These are phyloP conservation scores for Morpho helenor DNA, from an alignment of 2,888 invertebrate genomes.

Conservation along the genomic window DNA sequence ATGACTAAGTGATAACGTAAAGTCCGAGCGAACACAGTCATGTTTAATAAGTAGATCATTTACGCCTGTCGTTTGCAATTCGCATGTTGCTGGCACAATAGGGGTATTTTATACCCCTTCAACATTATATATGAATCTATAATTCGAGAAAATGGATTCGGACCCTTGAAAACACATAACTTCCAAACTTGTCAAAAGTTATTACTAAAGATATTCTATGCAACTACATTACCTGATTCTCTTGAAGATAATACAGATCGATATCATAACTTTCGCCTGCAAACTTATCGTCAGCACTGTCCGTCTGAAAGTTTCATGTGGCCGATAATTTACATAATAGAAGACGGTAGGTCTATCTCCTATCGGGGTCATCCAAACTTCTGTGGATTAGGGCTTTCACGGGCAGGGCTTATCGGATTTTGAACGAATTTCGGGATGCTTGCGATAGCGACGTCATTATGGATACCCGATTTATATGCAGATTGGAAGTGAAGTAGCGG, in stretches of 20 bases:
- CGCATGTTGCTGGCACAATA: conserved; percentile 26
- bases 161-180: conserved; percentile 16
- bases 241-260: conserved; percentile 61
- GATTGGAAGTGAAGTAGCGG: conserved; percentile 64
- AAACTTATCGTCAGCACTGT: conserved; percentile 67
- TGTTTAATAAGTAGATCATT: conserved; percentile 58
- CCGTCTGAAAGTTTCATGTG: conserved; percentile 68
- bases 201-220: conserved; percentile 24
- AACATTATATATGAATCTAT: conserved; percentile 6
- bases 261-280: conserved; percentile 64
- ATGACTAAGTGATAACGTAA: neutral
- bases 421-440: conserved; percentile 73
- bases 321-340: conserved; percentile 78
- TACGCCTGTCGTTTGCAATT: conserved; percentile 53
- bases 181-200: conserved; percentile 22
- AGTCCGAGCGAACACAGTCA: conserved; percentile 33
- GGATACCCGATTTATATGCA: conserved; percentile 79
- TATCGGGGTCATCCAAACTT: conserved; percentile 75
- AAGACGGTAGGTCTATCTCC: conserved; percentile 73
- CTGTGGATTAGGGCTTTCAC: conserved; percentile 74
- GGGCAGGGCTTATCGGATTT: conserved; percentile 73
- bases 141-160: conserved; percentile 11
- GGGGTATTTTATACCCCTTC: conserved; percentile 2
- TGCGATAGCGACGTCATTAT: conserved; percentile 74
- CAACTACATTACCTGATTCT: conserved; percentile 45